phyloP scores from a whole-genome alignment of 2,888 invertebrate species.

The Agrochola lota region DNA sequence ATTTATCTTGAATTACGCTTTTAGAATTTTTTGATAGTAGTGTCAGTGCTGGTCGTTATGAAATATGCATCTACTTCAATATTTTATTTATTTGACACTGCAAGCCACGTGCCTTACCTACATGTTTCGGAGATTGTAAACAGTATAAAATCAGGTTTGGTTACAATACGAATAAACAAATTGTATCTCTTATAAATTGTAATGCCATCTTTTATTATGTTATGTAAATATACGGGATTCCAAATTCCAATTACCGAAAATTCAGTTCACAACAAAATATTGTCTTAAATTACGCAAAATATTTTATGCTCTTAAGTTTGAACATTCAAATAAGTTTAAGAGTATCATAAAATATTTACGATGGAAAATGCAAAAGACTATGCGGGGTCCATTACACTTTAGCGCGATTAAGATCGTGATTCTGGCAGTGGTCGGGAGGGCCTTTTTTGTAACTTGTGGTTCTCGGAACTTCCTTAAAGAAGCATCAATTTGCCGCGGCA shows the following conservation, averaged over 20 bases:
- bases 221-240: constrained; percentile 8
- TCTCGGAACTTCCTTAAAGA: constrained; percentile 79
- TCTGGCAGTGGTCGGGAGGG: constrained; percentile 68
- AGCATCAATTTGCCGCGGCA: constrained; percentile 77
- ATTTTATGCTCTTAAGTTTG: constrained; percentile 5
- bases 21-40: not conserved
- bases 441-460: constrained; percentile 74
- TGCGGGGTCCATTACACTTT: constrained; percentile 64
- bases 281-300: constrained; percentile 6
- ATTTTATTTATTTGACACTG: constrained; percentile 27
- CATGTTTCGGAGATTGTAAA: constrained; percentile 19
- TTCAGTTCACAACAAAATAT: constrained; percentile 1
- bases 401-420: constrained; percentile 73
- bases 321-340: constrained; percentile 25
- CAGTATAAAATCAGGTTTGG: constrained; percentile 14
- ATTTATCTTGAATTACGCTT: not conserved
- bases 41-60: not conserved
- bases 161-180: constrained; percentile 29
- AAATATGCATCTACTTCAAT: not conserved
- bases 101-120: not conserved
- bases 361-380: constrained; percentile 49
- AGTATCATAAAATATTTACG: constrained; percentile 45
- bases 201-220: not conserved
- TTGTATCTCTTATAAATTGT: not conserved
- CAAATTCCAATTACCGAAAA: constrained; percentile 14